A percentile compares a stretch with the other conserved stretches of the same genome.
phyloP scores from a whole-genome alignment of 2,888 invertebrate genomes.

The Lasioglossum marginatum region DNA sequence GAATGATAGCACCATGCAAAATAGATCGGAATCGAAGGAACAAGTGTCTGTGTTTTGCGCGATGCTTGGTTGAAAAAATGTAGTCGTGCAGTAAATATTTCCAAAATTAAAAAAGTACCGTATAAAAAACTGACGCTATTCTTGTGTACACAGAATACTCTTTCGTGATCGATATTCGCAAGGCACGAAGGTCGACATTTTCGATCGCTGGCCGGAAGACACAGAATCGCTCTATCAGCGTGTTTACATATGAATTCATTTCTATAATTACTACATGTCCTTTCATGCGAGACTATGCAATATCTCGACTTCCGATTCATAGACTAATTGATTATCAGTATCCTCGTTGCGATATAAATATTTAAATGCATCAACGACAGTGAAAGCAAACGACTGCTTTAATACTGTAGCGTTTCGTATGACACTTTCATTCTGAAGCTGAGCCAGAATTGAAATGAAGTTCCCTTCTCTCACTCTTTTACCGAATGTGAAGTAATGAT shows the following conservation, averaged over 20 bases:
- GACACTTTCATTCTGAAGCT: conserved; percentile 8
- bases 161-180: conserved; percentile 45
- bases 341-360: conserved; percentile 26
- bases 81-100: conserved; percentile 30
- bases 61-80: conserved; percentile 17
- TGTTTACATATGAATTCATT: conserved; percentile 25
- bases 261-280: conserved; percentile 19
- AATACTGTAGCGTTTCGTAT: conserved; percentile 56
- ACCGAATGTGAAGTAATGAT: not conserved
- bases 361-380: conserved; percentile 47
- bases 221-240: conserved; percentile 25
- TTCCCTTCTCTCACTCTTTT: not conserved
- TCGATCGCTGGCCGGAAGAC: conserved; percentile 54
- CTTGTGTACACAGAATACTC: conserved; percentile 6
- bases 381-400: conserved; percentile 41
- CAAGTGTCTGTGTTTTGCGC: conserved; percentile 23
- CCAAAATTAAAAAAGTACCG: conserved; percentile 43
- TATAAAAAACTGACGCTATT: conserved; percentile 35
- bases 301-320: not conserved
- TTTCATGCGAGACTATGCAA: not conserved
- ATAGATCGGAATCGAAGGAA: conserved; percentile 28
- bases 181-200: conserved; percentile 49
- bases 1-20: conserved; percentile 47
- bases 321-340: conserved; percentile 11
- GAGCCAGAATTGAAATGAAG: not conserved